Evolutionary conservation across 2,888 invertebrate species (phyloP).

Genomic region (Melanchra persicariae): DNA sequence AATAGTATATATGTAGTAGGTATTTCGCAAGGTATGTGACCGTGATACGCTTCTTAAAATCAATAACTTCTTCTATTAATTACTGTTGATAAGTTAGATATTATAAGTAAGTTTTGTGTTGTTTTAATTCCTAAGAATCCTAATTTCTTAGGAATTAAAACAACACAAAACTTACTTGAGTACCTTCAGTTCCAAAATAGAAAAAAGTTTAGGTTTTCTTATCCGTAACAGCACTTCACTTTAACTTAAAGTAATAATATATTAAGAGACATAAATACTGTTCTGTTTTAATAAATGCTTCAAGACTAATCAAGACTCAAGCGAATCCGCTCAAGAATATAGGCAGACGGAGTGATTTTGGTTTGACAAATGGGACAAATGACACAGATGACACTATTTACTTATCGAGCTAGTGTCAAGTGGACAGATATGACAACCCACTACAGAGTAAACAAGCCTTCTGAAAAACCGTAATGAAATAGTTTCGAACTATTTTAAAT

Average conservation of each 20-base stretch:
- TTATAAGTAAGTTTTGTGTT: constrained; percentile 50
- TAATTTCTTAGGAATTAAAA: neutral
- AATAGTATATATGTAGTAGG: constrained; percentile 6
- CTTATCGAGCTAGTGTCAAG: neutral
- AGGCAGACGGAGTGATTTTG: neutral
- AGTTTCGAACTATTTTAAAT: neutral
- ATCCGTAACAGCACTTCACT: constrained; percentile 30
- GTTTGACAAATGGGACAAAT: neutral
- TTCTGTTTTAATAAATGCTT: constrained; percentile 26
- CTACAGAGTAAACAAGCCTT: neutral
- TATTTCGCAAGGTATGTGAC: neutral
- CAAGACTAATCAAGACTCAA: neutral
- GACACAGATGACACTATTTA: neutral
- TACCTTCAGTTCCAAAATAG: neutral
- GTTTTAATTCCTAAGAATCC: neutral
- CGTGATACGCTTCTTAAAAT: neutral
- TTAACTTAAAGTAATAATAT: constrained; percentile 27
- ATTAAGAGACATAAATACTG: constrained; percentile 49
- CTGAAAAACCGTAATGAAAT: neutral
- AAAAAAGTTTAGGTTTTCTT: neutral
- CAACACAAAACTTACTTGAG: constrained; percentile 44
- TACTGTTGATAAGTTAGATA: constrained; percentile 2
- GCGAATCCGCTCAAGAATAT: neutral
- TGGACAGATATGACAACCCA: neutral
- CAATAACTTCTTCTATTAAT: neutral